Evolutionary conservation across 2,888 invertebrate genomes (phyloP).

Genomic region (Napeogenes inachia): DNA sequence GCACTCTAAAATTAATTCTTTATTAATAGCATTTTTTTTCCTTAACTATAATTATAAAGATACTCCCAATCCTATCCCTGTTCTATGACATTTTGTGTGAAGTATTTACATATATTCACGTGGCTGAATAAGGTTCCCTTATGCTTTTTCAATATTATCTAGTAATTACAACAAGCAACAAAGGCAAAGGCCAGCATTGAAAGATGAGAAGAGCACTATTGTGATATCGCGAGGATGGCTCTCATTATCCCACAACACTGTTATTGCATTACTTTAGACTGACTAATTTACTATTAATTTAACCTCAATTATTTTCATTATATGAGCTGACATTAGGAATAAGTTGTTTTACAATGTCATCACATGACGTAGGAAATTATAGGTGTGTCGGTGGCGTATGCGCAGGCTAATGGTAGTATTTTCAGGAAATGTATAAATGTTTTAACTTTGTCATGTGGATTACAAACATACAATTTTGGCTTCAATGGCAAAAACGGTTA

Average conservation of each 20-base stretch:
- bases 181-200: slow-evolving; percentile 11
- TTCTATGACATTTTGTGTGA: too few species aligned
- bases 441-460: slow-evolving; percentile 27
- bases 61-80: too few species aligned
- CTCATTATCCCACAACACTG: slow-evolving; percentile 54
- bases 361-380: slow-evolving; percentile 62
- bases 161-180: slow-evolving; percentile 13
- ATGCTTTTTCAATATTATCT: not conserved
- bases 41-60: too few species aligned
- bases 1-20: slow-evolving; percentile 5
- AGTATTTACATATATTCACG: too few species aligned
- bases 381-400: slow-evolving; percentile 53
- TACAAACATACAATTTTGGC: slow-evolving; percentile 22
- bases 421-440: slow-evolving; percentile 35
- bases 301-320: slow-evolving; percentile 73
- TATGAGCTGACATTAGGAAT: slow-evolving; percentile 64
- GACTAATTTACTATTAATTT: slow-evolving; percentile 74
- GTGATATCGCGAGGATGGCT: slow-evolving; percentile 42
- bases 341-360: slow-evolving; percentile 69
- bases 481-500: slow-evolving; percentile 6
- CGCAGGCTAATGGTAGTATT: slow-evolving; percentile 29
- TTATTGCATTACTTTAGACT: slow-evolving; percentile 71
- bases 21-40: too few species aligned
- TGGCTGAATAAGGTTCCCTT: too few species aligned
- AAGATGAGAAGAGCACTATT: slow-evolving; percentile 30